These are phyloP conservation scores for Microctonus aethiopoides DNA, from an alignment of 2,888 invertebrate genomes.

Conservation along the genomic window DNA sequence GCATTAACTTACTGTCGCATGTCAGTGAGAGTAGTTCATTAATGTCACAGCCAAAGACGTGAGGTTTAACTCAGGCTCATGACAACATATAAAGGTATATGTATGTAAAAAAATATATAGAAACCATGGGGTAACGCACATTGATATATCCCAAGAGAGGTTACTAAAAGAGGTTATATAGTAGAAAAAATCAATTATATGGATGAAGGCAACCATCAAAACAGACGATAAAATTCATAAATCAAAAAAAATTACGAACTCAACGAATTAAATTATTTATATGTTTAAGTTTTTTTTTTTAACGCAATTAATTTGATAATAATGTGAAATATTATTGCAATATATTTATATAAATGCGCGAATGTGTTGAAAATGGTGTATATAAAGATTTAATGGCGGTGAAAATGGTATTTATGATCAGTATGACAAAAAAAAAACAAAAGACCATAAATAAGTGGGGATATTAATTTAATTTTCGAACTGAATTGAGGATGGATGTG, in stretches of 20 bases:
- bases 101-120: too few species aligned
- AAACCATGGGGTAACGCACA: neutral
- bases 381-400: neutral
- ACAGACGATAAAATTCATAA: neutral
- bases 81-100: neutral
- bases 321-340: neutral
- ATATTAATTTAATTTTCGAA: conserved; percentile 5
- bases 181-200: neutral
- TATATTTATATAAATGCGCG: neutral
- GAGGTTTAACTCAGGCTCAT: neutral
- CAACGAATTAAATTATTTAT: too few species aligned
- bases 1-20: neutral
- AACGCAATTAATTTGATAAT: neutral
- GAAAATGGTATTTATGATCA: conserved; percentile 1
- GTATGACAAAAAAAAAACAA: neutral
- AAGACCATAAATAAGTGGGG: neutral
- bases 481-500: neutral
- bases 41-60: conserved; percentile 1
- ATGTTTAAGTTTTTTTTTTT: too few species aligned
- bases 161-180: neutral
- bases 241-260: too few species aligned
- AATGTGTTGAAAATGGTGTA: neutral
- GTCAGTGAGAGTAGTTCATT: neutral
- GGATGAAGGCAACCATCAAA: neutral
- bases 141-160: neutral